Conservation (phyloP, 1,140 invertebrate species). For the Macrobrachium nipponense region DNA sequence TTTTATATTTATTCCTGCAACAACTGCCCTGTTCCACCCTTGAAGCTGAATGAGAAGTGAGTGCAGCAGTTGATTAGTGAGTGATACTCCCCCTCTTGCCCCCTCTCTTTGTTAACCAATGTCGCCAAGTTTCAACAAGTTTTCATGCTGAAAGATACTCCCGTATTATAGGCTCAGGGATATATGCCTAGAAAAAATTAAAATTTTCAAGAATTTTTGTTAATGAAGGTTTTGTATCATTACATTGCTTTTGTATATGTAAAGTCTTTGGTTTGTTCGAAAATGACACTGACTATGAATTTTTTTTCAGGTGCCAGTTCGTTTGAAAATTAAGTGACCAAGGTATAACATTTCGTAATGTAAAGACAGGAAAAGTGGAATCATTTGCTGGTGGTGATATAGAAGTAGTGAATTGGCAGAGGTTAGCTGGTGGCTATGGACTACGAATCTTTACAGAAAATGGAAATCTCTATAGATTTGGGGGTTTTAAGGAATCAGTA, state of each 20-base stretch:
- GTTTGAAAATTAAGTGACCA: constrained; percentile 94
- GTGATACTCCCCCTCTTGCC: too few species aligned
- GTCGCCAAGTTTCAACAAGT: too few species aligned
- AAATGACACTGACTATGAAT: background rate
- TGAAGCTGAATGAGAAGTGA: too few species aligned
- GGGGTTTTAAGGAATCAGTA: constrained; percentile 93
- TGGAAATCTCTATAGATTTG: constrained; percentile 90
- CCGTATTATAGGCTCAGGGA: too few species aligned
- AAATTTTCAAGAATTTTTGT: background rate
- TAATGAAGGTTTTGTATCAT: background rate
- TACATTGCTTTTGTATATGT: background rate
- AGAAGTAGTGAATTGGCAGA: constrained; percentile 91
- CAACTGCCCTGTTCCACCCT: too few species aligned
- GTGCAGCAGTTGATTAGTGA: too few species aligned
- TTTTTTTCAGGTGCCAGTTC: constrained; percentile 72
- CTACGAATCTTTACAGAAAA: constrained; percentile 91
- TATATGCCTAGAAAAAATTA: too few species aligned
- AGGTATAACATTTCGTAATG: constrained; percentile 93
- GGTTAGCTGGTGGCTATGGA: constrained; percentile 89
- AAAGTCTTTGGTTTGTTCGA: constrained; percentile 12
- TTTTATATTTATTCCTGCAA: too few species aligned
- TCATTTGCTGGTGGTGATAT: constrained; percentile 87
- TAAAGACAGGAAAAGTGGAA: constrained; percentile 96
- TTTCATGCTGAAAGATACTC: too few species aligned
- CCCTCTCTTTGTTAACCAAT: too few species aligned